Percentiles rank a stretch among this genome's conserved stretches.
These are phyloP conservation scores for Cetonia aurata DNA, from an alignment of 2,888 invertebrate species.

Conservation along the genomic window DNA sequence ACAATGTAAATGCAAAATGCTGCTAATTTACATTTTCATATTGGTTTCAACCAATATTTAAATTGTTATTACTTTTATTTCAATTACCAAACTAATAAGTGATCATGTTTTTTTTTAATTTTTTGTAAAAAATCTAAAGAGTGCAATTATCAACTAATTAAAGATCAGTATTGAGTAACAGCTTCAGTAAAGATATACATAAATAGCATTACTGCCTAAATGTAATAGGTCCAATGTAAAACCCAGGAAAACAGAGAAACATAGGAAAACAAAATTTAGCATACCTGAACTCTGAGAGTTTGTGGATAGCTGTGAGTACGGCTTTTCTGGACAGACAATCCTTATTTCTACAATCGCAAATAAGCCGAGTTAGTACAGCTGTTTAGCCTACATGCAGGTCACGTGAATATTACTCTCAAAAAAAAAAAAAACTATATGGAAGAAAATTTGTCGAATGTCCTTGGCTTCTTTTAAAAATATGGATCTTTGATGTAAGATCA, in stretches of 20 bases:
- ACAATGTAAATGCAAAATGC: too few species aligned
- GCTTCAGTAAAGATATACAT: constrained; percentile 4
- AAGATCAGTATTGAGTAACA: constrained; percentile 14
- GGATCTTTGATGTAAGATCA: neutral
- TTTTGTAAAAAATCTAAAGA: constrained; percentile 4
- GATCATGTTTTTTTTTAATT: neutral
- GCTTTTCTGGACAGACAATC: constrained; percentile 83
- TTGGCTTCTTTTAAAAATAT: constrained; percentile 11
- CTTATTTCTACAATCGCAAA: constrained; percentile 76
- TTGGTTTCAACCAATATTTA: neutral
- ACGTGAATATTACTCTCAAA: constrained; percentile 24
- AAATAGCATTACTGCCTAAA: constrained; percentile 22
- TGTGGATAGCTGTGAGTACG: constrained; percentile 80
- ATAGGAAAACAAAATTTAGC: constrained; percentile 44
- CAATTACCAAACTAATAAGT: constrained; percentile 27
- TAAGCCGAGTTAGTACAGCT: constrained; percentile 66
- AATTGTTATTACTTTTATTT: too few species aligned
- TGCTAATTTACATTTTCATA: too few species aligned
- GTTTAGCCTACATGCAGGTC: constrained; percentile 47
- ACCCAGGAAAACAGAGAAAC: constrained; percentile 17
- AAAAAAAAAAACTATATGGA: constrained; percentile 1
- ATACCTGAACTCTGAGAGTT: constrained; percentile 82
- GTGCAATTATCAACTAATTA: constrained; percentile 1
- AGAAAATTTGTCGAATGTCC: neutral
- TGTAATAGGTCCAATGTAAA: constrained; percentile 27